These are phyloP conservation scores for Acanthococcus lagerstroemiae DNA, from an alignment of 2,888 invertebrate species.

Conservation along the genomic window DNA sequence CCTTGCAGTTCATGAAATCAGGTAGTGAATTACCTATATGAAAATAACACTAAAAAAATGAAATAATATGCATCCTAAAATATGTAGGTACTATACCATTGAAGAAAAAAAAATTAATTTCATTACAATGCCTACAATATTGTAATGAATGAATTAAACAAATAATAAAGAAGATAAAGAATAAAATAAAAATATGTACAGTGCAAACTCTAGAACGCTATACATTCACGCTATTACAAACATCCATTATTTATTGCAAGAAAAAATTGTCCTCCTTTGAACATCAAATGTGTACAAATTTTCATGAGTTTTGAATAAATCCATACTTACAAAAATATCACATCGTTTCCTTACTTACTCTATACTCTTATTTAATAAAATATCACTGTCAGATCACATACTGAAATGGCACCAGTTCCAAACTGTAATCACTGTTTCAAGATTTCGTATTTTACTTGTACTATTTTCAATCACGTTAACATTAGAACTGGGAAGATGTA, in stretches of 20 bases:
- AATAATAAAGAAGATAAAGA: background rate
- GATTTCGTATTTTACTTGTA: no score
- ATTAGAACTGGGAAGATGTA: no score
- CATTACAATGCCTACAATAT: no score
- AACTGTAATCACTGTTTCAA: constrained; percentile 21
- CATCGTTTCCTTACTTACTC: constrained; percentile 28
- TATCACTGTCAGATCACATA: constrained; percentile 28
- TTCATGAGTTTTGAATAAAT: background rate
- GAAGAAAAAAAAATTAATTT: background rate
- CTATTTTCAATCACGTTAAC: no score
- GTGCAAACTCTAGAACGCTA: background rate
- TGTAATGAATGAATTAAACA: background rate
- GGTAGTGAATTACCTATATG: background rate
- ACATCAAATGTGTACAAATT: background rate
- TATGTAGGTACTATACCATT: background rate
- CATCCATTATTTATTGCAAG: background rate
- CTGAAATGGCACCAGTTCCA: constrained; percentile 28
- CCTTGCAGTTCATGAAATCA: no score
- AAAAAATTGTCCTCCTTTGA: background rate
- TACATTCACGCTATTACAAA: background rate
- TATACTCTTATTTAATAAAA: constrained; percentile 25
- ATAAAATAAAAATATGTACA: constrained; percentile 4
- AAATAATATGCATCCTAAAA: background rate
- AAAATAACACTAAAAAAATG: background rate
- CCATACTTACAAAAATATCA: constrained; percentile 27